Conservation (phyloP, 2,888 invertebrate species). For the Cantharis lateralis region DNA sequence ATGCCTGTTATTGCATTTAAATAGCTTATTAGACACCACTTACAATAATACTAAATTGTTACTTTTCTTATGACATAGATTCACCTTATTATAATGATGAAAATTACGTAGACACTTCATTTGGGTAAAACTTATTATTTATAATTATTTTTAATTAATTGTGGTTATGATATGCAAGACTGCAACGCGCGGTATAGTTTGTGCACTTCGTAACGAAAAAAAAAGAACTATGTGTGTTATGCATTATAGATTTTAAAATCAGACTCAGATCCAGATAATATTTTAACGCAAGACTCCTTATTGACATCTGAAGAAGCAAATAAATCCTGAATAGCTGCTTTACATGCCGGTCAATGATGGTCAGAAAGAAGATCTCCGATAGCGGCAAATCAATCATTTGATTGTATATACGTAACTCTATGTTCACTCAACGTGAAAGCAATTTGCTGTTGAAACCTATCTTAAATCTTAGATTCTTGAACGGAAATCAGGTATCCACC, state of each 20-base stretch:
- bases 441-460: slow-evolving; percentile 48
- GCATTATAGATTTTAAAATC: neutral
- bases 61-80: slow-evolving; percentile 16
- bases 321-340: slow-evolving; percentile 27
- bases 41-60: slow-evolving; percentile 28
- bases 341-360: slow-evolving; percentile 32
- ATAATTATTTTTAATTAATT: neutral
- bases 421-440: slow-evolving; percentile 44
- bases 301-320: slow-evolving; percentile 32
- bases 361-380: slow-evolving; percentile 36
- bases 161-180: neutral
- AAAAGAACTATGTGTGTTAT: neutral
- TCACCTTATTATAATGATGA: neutral
- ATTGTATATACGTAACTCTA: slow-evolving; percentile 39
- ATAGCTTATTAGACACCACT: slow-evolving; percentile 39
- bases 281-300: slow-evolving; percentile 20
- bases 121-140: neutral
- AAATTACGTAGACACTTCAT: neutral
- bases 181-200: neutral
- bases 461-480: slow-evolving; percentile 36
- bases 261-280: slow-evolving; percentile 11
- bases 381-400: slow-evolving; percentile 43
- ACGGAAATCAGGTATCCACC: slow-evolving; percentile 8
- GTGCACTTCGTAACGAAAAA: neutral
- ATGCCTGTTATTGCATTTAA: slow-evolving; percentile 40